Conservation (phyloP, 2,113 vertebrate species). For the Phylloscopus trochilus region DNA sequence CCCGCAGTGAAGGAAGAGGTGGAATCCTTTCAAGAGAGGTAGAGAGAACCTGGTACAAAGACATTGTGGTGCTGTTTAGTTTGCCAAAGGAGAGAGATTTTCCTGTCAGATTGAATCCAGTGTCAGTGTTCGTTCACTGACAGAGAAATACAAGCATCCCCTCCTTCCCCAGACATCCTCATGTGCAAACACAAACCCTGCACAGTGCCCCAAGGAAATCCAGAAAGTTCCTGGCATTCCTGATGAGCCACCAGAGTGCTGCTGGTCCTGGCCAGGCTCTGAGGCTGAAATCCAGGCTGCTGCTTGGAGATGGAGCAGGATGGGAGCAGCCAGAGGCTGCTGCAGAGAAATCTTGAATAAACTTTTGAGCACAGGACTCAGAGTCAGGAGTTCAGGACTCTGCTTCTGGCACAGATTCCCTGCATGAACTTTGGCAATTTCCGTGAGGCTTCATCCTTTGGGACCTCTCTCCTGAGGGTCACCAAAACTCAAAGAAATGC, state of each 20-base stretch:
- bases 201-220: neutral
- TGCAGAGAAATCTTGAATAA: neutral
- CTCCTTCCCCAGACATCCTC: neutral
- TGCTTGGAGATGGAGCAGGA: neutral
- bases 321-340: neutral
- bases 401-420: neutral
- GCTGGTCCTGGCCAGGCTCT: neutral
- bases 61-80: neutral
- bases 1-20: neutral
- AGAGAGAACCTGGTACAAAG: neutral
- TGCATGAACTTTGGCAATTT: neutral
- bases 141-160: neutral
- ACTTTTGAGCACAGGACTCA: neutral
- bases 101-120: conserved; percentile 9
- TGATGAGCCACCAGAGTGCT: neutral
- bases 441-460: neutral
- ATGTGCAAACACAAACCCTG: neutral
- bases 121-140: neutral
- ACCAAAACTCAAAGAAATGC: neutral
- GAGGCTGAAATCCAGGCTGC: neutral
- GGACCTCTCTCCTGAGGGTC: neutral
- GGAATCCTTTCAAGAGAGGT: neutral
- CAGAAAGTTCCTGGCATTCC: neutral
- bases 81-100: neutral
- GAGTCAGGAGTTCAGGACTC: neutral